These are phyloP conservation scores for Melanotaenia nigrans DNA, from an alignment of 2,797 vertebrate genomes.

Conservation along the genomic window DNA sequence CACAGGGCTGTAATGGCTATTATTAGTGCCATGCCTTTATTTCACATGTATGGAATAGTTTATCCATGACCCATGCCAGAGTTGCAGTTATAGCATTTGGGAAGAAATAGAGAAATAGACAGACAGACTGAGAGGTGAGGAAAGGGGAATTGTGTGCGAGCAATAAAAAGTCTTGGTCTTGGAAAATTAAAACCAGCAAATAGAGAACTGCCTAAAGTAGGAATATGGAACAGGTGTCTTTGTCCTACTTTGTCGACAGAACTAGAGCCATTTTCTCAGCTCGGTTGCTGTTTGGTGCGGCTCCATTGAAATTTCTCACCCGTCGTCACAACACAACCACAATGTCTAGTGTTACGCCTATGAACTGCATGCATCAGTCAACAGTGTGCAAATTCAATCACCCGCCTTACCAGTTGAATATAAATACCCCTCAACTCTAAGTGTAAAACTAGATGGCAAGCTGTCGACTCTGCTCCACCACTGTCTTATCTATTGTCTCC, in stretches of 20 bases:
- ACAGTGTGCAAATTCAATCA: conserved; percentile 72
- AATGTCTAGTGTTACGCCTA: conserved; percentile 73
- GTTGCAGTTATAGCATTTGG: conserved; percentile 58
- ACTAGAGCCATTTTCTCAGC: conserved; percentile 65
- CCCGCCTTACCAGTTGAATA: conserved; percentile 71
- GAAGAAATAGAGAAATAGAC: conserved; percentile 60
- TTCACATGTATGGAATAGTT: conserved; percentile 82
- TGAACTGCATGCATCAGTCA: conserved; percentile 70
- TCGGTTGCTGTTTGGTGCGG: conserved; percentile 47
- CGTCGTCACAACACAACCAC: conserved; percentile 71
- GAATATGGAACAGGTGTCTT: conserved; percentile 83
- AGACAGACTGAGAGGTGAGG: conserved; percentile 67
- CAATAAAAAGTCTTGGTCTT: conserved; percentile 61
- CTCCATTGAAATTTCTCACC: conserved; percentile 67
- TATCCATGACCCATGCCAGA: conserved; percentile 73
- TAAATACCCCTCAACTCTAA: conserved; percentile 66
- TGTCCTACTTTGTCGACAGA: conserved; percentile 71
- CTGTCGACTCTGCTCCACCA: conserved; percentile 50
- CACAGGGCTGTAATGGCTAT: conserved; percentile 59
- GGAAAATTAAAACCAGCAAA: conserved; percentile 61
- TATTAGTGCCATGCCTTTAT: conserved; percentile 73
- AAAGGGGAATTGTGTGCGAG: conserved; percentile 62
- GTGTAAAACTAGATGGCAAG: conserved; percentile 73
- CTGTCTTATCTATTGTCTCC: conserved; percentile 84
- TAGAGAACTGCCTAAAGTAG: conserved; percentile 49